Evolutionary conservation across 2,113 vertebrate genomes (phyloP), one percentile per base, ranked within the genome.

Genomic region (Sylvicapra grimmia): DNA sequence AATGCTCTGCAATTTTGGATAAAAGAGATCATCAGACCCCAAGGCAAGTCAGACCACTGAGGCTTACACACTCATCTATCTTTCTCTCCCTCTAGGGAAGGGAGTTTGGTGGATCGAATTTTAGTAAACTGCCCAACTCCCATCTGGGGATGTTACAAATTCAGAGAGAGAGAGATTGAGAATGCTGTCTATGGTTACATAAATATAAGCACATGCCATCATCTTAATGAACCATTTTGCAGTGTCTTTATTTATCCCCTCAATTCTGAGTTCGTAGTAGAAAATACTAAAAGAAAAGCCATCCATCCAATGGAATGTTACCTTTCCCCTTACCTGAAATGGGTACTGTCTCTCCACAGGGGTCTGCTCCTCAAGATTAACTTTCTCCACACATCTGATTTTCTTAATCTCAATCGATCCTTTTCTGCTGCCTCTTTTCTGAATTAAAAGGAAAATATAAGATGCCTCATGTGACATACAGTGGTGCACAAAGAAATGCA

Each of bases 321-420:
- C 27, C 9, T 9, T 27, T 21, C 59, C 49, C 29, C 82, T 98
- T 97, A 98, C 98, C 98, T 98, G 98, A 97, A 99, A 99, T 54
- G 98, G 98, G 96, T 98, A 98, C 97, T 98, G 98, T 97, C 98
- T 99, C 40, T 98, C 98, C 65, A 98, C 90, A 13, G 98, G 98
- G 8, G 93, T 97, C 65, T 94, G 97, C 83, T 98, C 98, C 54
- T 99, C 97, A 1, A 86, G 96, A 98, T 98, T 98, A 25, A 98
- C 98, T 90, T 92, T 98, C 89, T 98, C 98, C 95, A 98, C 98
- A 86, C 98, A 99, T 75, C 47, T 68, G 36, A 98, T 99, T 96
- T 98, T 99, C 75, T 98, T 98, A 92, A 97, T 97, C 18, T 98
- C 97, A 33, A 98, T 97, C 1, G 94, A 98, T 13, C 97, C 98